These are phyloP conservation scores for Tenodera sinensis DNA, from an alignment of 2,888 invertebrate genomes.

Conservation along the genomic window DNA sequence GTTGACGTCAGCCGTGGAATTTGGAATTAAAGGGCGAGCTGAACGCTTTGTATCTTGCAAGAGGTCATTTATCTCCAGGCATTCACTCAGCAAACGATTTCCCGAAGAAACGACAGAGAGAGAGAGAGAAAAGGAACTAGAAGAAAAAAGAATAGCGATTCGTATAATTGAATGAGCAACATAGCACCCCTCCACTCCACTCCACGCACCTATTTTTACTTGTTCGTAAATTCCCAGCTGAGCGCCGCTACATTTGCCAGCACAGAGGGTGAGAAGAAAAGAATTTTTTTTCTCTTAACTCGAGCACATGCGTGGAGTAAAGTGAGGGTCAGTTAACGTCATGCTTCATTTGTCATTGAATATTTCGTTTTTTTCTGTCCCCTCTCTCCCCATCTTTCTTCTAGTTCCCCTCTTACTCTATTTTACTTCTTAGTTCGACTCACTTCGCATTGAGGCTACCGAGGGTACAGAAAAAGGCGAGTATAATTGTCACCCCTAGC, in stretches of 20 bases:
- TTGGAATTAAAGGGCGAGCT: neutral
- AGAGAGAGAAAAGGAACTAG: neutral
- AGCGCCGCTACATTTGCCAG: neutral
- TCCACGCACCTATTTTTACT: neutral
- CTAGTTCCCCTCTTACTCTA: constrained; percentile 4
- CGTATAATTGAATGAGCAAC: constrained; percentile 22
- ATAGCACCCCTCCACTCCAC: neutral
- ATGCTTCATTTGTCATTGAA: constrained; percentile 32
- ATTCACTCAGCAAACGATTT: neutral
- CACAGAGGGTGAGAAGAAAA: constrained; percentile 12
- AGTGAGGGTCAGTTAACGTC: constrained; percentile 32
- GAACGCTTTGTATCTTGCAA: neutral
- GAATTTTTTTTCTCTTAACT: constrained; percentile 3
- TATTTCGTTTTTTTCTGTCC: constrained; percentile 9
- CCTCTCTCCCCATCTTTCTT: neutral
- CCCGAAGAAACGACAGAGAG: neutral
- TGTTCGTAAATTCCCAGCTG: neutral
- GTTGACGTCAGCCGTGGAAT: neutral
- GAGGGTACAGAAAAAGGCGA: neutral
- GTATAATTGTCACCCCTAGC: neutral
- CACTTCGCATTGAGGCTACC: neutral
- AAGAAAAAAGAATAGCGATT: neutral
- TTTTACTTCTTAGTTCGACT: neutral
- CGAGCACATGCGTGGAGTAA: neutral
- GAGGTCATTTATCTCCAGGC: neutral